phyloP scores from a whole-genome alignment of 92 coral and sea anemone genomes.

The Epizoanthus scotinus region DNA sequence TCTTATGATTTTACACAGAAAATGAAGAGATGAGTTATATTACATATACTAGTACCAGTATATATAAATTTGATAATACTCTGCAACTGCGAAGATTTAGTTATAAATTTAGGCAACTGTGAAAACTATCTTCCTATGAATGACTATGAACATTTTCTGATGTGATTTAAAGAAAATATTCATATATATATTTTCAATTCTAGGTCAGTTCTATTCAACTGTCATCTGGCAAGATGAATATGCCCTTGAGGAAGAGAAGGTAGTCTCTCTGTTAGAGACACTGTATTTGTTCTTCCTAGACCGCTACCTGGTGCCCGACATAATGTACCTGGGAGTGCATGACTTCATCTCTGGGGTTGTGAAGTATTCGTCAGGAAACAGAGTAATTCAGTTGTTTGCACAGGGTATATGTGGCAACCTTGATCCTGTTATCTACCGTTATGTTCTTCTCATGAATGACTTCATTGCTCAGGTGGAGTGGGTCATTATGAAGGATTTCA shows the following conservation, averaged over 20 bases:
- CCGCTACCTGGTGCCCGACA: constrained; percentile 76
- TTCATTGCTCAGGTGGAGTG: constrained; percentile 85
- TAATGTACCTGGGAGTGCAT: constrained; percentile 74
- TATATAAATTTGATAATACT: too few species aligned
- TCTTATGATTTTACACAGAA: too few species aligned
- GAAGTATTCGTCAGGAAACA: constrained; percentile 64
- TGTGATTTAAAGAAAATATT: too few species aligned
- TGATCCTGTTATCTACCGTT: constrained; percentile 90
- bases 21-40: too few species aligned
- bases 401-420: constrained; percentile 93
- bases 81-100: too few species aligned
- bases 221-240: constrained; percentile 90
- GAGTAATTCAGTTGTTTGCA: constrained; percentile 82
- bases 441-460: constrained; percentile 79
- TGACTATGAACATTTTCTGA: too few species aligned
- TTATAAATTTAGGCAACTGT: too few species aligned
- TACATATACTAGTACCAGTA: too few species aligned
- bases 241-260: constrained; percentile 82
- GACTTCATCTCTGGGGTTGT: constrained; percentile 87
- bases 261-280: constrained; percentile 80
- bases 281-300: constrained; percentile 82
- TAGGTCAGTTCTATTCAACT: constrained; percentile 74
- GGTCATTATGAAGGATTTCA: constrained; percentile 81
- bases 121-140: too few species aligned
- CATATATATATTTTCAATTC: background rate